phyloP scores from a whole-genome alignment of 2,797 vertebrate genomes.

The Tamandua tetradactyla region DNA sequence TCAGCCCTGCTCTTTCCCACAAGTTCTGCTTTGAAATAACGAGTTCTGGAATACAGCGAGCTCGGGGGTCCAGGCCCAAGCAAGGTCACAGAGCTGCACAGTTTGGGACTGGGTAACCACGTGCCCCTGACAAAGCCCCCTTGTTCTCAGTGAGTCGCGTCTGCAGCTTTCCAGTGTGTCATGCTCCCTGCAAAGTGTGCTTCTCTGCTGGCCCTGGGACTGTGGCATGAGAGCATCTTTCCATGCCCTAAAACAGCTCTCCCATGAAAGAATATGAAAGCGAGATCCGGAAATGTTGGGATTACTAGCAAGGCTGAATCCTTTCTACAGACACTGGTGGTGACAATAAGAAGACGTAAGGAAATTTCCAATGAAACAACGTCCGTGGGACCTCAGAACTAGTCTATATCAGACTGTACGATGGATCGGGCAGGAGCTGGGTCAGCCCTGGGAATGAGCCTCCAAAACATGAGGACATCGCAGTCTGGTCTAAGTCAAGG shows the following conservation, averaged over 20 bases:
- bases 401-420: neutral
- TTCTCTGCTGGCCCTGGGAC: neutral
- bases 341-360: neutral
- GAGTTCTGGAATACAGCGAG: neutral
- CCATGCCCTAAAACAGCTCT: neutral
- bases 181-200: neutral
- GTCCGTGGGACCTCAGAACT: neutral
- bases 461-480: too few species aligned
- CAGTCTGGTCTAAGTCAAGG: neutral
- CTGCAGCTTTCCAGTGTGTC: too few species aligned
- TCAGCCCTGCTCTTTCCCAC: neutral
- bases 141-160: neutral
- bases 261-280: too few species aligned
- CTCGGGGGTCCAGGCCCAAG: too few species aligned
- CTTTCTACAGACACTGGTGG: neutral
- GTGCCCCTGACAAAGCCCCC: neutral
- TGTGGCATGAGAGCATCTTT: neutral
- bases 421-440: neutral
- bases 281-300: rapidly evolving
- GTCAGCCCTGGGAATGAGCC: neutral
- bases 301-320: rapidly evolving
- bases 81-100: too few species aligned
- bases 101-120: too few species aligned
- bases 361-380: neutral
- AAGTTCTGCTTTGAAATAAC: neutral